These are phyloP conservation scores for Pseudopleuronectes americanus DNA, from an alignment of 2,797 vertebrate genomes.

Conservation along the genomic window DNA sequence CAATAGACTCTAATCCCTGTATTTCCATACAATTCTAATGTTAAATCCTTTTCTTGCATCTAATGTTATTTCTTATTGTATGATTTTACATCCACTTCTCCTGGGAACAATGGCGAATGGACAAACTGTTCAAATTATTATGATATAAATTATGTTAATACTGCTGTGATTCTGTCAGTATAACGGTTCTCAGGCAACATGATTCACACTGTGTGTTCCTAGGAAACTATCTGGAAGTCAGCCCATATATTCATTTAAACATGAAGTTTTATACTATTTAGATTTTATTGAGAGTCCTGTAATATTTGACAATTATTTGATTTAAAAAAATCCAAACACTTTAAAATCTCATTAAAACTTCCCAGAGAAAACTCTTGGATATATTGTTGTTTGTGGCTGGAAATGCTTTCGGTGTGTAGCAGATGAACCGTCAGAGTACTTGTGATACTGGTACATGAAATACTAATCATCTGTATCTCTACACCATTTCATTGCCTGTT, in stretches of 20 bases:
- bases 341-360: not conserved
- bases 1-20: no score
- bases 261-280: not conserved
- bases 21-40: no score
- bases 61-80: no score
- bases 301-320: conserved; percentile 12
- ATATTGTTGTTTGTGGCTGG: not conserved
- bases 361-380: not conserved
- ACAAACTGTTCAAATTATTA: no score
- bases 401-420: not conserved
- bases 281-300: not conserved
- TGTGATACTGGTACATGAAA: not conserved
- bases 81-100: no score
- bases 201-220: not conserved
- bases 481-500: not conserved
- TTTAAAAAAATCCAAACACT: not conserved
- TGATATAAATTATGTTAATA: no score
- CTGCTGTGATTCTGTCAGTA: no score
- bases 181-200: not conserved
- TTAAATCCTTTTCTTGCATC: no score
- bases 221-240: not conserved
- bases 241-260: conserved; percentile 4
- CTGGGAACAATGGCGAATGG: no score
- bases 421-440: no score
- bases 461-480: not conserved